These are phyloP conservation scores for Nothocercus nigrocapillus DNA, from an alignment of 2,113 vertebrate genomes.

Conservation along the genomic window DNA sequence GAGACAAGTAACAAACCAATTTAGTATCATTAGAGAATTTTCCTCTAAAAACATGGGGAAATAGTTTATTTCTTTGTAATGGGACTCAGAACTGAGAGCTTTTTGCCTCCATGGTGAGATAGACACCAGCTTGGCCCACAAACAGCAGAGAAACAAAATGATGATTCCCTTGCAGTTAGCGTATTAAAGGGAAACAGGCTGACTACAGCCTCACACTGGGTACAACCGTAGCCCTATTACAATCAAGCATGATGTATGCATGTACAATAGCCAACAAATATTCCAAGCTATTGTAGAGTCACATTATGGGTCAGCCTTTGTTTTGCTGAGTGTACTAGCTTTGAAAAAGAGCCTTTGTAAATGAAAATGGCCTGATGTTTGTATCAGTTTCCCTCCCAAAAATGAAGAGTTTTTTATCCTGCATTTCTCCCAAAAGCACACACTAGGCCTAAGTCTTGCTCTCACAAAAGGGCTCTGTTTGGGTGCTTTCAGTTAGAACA, in stretches of 20 bases:
- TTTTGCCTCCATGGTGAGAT: not conserved
- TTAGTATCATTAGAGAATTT: not conserved
- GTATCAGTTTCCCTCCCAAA: constrained; percentile 27
- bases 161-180: not conserved
- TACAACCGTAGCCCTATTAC: not conserved
- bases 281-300: constrained; percentile 33
- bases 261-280: constrained; percentile 50
- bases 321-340: constrained; percentile 36
- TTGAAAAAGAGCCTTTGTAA: constrained; percentile 43
- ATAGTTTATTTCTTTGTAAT: not conserved
- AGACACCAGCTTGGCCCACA: not conserved
- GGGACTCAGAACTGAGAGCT: not conserved
- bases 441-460: constrained; percentile 39
- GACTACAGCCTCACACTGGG: not conserved
- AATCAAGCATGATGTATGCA: constrained; percentile 40
- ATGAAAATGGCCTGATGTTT: constrained; percentile 58
- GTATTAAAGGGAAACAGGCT: not conserved
- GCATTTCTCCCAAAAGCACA: constrained; percentile 31
- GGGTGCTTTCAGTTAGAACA: constrained; percentile 30
- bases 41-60: not conserved
- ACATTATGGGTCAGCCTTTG: constrained; percentile 46
- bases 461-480: constrained; percentile 57
- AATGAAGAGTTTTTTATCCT: not conserved
- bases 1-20: not conserved
- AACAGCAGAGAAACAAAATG: not conserved